Evolutionary conservation across 2,113 vertebrate genomes (phyloP).

Genomic region (Geococcyx californianus): DNA sequence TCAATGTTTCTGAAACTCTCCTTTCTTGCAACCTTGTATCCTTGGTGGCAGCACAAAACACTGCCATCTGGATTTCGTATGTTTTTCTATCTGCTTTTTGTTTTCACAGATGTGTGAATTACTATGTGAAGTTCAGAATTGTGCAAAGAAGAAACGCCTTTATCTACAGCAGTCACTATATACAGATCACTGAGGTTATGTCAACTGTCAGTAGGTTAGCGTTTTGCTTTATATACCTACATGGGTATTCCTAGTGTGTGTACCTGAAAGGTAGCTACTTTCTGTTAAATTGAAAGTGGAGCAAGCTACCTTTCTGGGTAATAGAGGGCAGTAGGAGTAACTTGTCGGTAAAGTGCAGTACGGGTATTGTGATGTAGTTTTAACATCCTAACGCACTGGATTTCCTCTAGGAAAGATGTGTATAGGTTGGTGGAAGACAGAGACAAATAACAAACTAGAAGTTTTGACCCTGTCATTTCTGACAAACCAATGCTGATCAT

Average conservation of each 20-base stretch:
- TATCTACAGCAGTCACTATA: not conserved
- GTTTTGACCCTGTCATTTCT: not conserved
- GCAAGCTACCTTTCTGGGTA: not conserved
- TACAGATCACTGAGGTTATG: no score
- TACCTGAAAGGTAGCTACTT: not conserved
- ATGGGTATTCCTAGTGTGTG: not conserved
- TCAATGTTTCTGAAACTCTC: not conserved
- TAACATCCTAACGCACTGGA: fast-evolving
- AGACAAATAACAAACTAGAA: not conserved
- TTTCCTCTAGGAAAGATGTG: not conserved
- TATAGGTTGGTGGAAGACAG: not conserved
- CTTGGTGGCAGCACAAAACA: not conserved
- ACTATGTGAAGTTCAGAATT: not conserved
- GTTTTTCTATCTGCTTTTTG: not conserved
- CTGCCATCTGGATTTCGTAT: not conserved
- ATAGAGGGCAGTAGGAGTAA: not conserved
- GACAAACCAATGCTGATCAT: not conserved
- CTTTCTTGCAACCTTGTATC: not conserved
- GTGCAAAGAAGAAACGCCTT: not conserved
- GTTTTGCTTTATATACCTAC: not conserved
- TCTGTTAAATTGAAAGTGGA: not conserved
- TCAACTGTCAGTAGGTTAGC: not conserved
- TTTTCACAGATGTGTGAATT: not conserved
- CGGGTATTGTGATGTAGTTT: not conserved
- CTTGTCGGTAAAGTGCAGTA: not conserved